Conservation (phyloP, 2,113 vertebrate species). For the Glaucidium brasilianum region DNA sequence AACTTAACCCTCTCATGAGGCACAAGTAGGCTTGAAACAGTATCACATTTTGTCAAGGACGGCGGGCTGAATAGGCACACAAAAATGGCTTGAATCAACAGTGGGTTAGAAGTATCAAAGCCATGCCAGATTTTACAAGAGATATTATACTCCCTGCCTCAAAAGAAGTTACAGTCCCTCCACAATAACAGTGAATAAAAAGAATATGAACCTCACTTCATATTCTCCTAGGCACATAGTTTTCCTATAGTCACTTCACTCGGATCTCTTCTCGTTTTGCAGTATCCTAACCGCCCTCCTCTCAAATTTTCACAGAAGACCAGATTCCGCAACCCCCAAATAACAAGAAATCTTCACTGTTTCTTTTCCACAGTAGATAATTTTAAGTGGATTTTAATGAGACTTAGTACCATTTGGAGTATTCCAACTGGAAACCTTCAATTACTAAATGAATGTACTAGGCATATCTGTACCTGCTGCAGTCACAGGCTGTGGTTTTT, state of each 20-base stretch:
- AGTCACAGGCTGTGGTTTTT: not conserved
- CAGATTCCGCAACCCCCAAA: not conserved
- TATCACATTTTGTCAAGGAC: not conserved
- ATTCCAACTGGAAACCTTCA: not conserved
- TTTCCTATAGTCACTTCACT: not conserved
- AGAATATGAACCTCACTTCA: not conserved
- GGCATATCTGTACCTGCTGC: not conserved
- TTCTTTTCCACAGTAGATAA: not conserved
- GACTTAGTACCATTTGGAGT: not conserved
- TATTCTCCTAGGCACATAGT: not conserved
- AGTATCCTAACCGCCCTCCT: not conserved
- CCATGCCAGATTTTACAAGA: not conserved
- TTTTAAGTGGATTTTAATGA: not conserved
- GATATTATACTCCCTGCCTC: not conserved
- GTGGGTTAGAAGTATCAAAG: not conserved
- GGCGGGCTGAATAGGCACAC: not conserved
- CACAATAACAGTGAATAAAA: not conserved
- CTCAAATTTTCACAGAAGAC: not conserved
- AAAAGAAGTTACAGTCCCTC: not conserved
- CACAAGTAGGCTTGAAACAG: not conserved
- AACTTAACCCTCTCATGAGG: not conserved
- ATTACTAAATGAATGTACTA: not conserved
- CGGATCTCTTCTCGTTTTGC: not conserved
- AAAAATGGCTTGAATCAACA: not conserved
- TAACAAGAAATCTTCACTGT: not conserved